These are phyloP conservation scores for Xanthia togata DNA, from an alignment of 2,888 invertebrate genomes.

Conservation along the genomic window DNA sequence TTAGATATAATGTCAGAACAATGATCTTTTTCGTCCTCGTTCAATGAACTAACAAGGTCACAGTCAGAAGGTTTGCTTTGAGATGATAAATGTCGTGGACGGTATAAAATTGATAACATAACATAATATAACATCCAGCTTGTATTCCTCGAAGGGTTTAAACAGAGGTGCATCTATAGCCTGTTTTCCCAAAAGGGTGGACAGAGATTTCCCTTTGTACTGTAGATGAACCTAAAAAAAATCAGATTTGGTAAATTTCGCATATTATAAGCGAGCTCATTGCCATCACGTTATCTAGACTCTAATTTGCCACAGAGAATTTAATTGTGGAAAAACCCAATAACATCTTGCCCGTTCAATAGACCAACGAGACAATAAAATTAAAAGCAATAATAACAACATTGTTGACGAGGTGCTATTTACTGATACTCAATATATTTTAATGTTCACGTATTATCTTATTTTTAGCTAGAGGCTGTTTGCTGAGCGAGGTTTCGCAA, in stretches of 20 bases:
- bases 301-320: not conserved
- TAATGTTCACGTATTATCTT: conserved; percentile 49
- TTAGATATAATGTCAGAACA: too few species aligned
- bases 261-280: not conserved
- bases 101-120: not conserved
- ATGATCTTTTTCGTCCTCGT: too few species aligned
- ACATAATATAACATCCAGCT: not conserved
- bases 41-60: too few species aligned
- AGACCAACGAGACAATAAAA: conserved; percentile 16
- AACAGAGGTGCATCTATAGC: not conserved
- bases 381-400: conserved; percentile 34
- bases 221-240: not conserved
- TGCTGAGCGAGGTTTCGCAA: conserved; percentile 72
- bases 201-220: not conserved
- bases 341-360: not conserved
- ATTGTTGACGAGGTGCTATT: conserved; percentile 34
- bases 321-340: not conserved
- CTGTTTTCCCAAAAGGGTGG: too few species aligned
- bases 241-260: not conserved
- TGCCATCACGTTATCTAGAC: not conserved
- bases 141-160: not conserved
- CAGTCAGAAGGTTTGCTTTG: not conserved
- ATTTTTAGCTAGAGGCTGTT: conserved; percentile 62
- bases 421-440: conserved; percentile 50
- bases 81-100: not conserved